A percentile compares a stretch with the other conserved stretches of the same genome.
Evolutionary conservation across 2,888 invertebrate genomes (phyloP).

Genomic region (Cordilura impudica): DNA sequence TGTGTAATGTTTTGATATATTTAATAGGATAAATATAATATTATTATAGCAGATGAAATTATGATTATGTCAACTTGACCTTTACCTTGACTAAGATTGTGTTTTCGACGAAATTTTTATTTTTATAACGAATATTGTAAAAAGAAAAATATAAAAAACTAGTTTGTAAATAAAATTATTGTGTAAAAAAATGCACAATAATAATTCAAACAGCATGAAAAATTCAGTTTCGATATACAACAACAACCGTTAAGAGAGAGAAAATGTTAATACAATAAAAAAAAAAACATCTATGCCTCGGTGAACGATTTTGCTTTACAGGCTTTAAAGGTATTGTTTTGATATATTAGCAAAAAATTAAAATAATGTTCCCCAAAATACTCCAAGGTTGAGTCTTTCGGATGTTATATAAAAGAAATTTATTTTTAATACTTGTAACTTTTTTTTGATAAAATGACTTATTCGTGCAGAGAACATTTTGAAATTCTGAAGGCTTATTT

Average conservation of each 20-base stretch:
- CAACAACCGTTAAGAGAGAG: not conserved
- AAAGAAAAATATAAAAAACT: conserved; percentile 4
- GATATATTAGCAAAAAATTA: no score
- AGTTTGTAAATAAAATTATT: not conserved
- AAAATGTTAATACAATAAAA: not conserved
- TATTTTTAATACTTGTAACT: no score
- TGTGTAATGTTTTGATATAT: not conserved
- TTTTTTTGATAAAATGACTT: no score
- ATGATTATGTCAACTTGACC: conserved; percentile 52
- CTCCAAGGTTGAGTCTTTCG: no score
- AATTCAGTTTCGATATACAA: not conserved
- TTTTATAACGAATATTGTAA: no score
- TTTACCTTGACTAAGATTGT: conserved; percentile 49
- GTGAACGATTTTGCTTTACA: no score
- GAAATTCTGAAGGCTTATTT: no score
- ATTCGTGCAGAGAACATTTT: no score
- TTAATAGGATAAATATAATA: not conserved
- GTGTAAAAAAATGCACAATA: not conserved
- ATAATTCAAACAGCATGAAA: conserved; percentile 12
- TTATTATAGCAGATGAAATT: conserved; percentile 19
- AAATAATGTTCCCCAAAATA: no score
- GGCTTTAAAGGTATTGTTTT: no score
- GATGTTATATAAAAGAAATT: no score
- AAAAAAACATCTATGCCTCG: no score
- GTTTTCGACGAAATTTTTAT: not conserved